phyloP scores from a whole-genome alignment of 2,888 invertebrate species.

The Drosophila neoperkinsi region DNA sequence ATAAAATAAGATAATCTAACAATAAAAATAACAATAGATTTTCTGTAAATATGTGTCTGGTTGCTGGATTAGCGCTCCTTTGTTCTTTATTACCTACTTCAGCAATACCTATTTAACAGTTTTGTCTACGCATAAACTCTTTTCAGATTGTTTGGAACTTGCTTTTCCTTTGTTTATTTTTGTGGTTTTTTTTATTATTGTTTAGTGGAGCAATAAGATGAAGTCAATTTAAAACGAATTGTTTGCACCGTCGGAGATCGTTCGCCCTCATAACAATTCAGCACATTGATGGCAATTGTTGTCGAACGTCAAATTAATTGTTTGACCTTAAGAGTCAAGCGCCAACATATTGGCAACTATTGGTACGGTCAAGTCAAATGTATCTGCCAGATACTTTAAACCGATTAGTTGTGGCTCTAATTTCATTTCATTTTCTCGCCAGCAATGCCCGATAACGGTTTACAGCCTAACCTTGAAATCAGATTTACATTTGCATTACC shows the following conservation, averaged over 20 bases:
- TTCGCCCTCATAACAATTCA: conserved; percentile 51
- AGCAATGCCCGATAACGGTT: conserved; percentile 55
- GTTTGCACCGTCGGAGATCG: conserved; percentile 47
- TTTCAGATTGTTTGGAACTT: conserved; percentile 27
- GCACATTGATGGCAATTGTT: conserved; percentile 1
- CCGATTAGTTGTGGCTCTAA: conserved; percentile 68
- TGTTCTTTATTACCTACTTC: neutral
- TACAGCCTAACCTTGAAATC: conserved; percentile 48
- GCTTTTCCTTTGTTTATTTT: conserved; percentile 19
- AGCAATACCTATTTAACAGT: neutral
- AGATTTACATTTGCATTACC: conserved; percentile 19
- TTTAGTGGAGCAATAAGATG: conserved; percentile 19
- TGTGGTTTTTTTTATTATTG: neutral
- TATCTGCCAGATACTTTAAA: conserved; percentile 56
- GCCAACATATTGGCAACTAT: conserved; percentile 16
- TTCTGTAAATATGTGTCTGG: neutral
- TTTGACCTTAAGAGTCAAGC: conserved; percentile 62
- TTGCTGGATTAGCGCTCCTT: neutral
- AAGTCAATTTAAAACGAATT: conserved; percentile 41
- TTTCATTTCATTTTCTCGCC: conserved; percentile 47
- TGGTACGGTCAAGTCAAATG: conserved; percentile 25
- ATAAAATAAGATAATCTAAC: neutral
- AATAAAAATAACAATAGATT: neutral
- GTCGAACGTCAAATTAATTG: conserved; percentile 59
- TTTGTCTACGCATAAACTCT: conserved; percentile 33